Percentiles rank a stretch among this genome's conserved stretches.
Evolutionary conservation across 2,888 invertebrate genomes (phyloP).

Genomic region (Anorthoa munda): DNA sequence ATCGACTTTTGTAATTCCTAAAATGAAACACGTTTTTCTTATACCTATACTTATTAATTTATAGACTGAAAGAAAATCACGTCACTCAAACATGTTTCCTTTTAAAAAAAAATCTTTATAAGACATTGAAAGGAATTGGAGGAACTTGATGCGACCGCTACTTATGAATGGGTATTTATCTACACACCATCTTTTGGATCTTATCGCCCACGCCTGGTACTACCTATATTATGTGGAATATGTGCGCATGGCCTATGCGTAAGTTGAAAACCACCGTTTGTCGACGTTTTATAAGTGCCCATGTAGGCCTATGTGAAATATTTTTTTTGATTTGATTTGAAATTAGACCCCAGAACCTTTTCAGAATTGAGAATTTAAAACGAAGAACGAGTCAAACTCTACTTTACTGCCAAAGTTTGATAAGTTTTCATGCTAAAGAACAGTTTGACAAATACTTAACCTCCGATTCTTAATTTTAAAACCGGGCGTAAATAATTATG

Average conservation of each 20-base stretch:
- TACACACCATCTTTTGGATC: neutral
- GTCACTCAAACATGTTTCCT: constrained; percentile 13
- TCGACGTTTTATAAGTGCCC: no score
- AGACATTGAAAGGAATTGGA: neutral
- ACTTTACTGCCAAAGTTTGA: neutral
- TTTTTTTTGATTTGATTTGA: no score
- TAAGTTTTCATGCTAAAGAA: neutral
- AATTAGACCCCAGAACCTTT: neutral
- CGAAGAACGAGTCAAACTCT: neutral
- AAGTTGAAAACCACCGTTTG: no score
- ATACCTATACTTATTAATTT: neutral
- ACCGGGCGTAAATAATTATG: neutral
- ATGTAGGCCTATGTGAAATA: no score
- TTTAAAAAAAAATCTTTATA: neutral
- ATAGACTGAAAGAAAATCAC: neutral
- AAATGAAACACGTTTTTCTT: neutral
- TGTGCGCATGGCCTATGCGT: neutral
- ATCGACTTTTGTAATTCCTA: neutral
- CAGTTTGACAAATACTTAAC: neutral
- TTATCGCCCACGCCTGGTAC: neutral
- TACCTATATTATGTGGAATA: neutral
- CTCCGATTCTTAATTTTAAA: neutral
- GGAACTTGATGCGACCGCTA: neutral
- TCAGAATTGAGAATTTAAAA: neutral
- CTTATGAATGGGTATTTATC: neutral